Evolutionary conservation across 2,797 vertebrate genomes (phyloP), one percentile per base, ranked within the genome.

Genomic region (Pseudochirops cupreus): DNA sequence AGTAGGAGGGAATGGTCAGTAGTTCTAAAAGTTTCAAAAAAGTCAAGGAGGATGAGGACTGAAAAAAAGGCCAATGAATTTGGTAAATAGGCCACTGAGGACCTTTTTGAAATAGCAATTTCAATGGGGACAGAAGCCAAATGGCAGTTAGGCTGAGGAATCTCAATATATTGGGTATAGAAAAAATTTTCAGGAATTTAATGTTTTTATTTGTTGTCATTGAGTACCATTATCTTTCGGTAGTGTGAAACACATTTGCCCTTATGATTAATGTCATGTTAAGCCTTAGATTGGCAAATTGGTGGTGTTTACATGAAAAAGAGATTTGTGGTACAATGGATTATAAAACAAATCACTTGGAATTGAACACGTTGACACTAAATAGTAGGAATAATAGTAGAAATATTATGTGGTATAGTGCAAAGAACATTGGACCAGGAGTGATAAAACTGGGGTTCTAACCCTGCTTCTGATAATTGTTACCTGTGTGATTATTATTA

Each of bases 241-340:
- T 91, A 55, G 1, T 96, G 13, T 94, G 56, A 67, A 29, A 54
- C 92, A 93, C 67, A 82, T 52, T 56, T 26, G 90, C 31, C 46
- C 59, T 94, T 58, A 54, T 90, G 62, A 90, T 50, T 87, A 91
- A 93, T 33, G 54, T 52, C 92, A 46, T 94, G 95, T 96, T 58
- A 94, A 96, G 93, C 56, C 57, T 28, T 91, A 58, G 93, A 89
- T 82, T 95, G 93, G 56, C 46, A 26, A 57, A 95, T 92, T 56
- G 46, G 46, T 14, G 28, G 39, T 91, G 11, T 92, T 93, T 59
- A 21, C 21, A 33, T 91, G 82, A 57, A 93, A 56, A 95, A 21
- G 28, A 18, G 28, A 89, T 31, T 92, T 57, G 39, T 91, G 24
- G 5, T 33, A 0, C 50, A 50, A 26, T 58, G 74, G 89, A 46